A percentile compares a stretch with the other conserved stretches of the same genome.
These are phyloP conservation scores for Vesta saturnalis DNA, from an alignment of 2,888 invertebrate genomes.

Conservation along the genomic window DNA sequence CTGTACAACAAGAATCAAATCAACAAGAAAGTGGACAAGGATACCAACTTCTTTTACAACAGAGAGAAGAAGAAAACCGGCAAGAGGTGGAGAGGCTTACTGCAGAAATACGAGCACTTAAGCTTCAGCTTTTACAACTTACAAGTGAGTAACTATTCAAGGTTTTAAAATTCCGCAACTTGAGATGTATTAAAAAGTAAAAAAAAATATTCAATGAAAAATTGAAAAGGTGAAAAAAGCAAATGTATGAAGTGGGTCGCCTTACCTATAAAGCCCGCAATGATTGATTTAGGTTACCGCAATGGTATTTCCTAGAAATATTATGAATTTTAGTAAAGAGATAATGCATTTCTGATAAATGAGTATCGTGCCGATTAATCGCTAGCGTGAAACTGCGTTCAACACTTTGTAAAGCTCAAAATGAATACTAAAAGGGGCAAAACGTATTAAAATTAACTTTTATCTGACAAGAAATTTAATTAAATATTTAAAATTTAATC, in stretches of 20 bases:
- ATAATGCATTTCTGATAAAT: conserved; percentile 30
- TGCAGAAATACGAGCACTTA: conserved; percentile 70
- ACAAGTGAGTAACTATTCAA: conserved; percentile 60
- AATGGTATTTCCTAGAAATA: background rate
- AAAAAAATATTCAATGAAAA: background rate
- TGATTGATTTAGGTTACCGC: conserved; percentile 22
- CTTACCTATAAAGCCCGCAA: conserved; percentile 8
- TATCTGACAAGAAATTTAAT: conserved; percentile 1
- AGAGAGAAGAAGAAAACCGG: conserved; percentile 70
- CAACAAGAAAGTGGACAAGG: conserved; percentile 57
- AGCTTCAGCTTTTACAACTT: conserved; percentile 68
- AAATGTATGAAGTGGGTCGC: conserved; percentile 8
- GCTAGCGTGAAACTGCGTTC: conserved; percentile 20
- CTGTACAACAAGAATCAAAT: conserved; percentile 44
- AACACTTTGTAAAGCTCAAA: conserved; percentile 21
- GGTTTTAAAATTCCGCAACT: conserved; percentile 11
- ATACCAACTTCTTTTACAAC: conserved; percentile 66
- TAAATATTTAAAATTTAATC: background rate
- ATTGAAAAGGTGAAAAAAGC: conserved; percentile 3
- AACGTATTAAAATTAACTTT: conserved; percentile 1
- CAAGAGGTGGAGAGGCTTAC: conserved; percentile 70
- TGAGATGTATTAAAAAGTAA: conserved; percentile 10
- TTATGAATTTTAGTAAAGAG: conserved; percentile 23
- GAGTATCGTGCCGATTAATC: conserved; percentile 28
- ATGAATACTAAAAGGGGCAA: conserved; percentile 19